Percentiles rank a stretch among this genome's conserved stretches.
Conservation (phyloP, 2,797 vertebrate genomes). For the Myotis findleyi region DNA sequence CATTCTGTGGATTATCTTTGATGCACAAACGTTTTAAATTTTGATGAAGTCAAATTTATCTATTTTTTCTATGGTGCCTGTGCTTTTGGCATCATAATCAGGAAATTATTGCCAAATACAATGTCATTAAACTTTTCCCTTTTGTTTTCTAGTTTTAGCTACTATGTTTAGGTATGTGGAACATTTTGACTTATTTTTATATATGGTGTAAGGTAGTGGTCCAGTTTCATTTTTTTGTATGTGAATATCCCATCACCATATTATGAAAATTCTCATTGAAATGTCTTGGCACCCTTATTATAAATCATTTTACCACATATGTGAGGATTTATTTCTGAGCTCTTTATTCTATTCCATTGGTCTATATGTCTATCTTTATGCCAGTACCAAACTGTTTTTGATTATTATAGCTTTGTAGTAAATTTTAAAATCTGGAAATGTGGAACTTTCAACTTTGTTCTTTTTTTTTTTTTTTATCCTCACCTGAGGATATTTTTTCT, state of each 20-base stretch:
- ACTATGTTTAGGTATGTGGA: background rate
- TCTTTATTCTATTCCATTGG: background rate
- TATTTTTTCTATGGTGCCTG: background rate
- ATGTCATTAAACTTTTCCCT: background rate
- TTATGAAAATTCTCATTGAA: background rate
- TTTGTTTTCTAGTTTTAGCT: background rate
- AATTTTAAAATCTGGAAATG: constrained; percentile 8
- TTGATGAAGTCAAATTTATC: constrained; percentile 3
- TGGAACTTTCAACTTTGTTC: background rate
- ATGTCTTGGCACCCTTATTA: background rate
- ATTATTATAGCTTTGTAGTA: background rate
- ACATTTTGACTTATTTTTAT: constrained; percentile 23
- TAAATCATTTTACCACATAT: background rate
- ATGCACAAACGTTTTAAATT: background rate
- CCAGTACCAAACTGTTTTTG: background rate
- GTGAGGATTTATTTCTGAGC: background rate
- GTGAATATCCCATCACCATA: background rate
- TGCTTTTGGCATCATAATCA: background rate
- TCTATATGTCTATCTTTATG: background rate
- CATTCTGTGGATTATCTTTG: background rate
- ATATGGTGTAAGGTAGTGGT: background rate
- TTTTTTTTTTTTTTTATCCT: background rate
- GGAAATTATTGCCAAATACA: background rate
- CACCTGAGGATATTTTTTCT: no score
- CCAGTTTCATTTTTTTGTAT: background rate